Evolutionary conservation across 2,888 invertebrate species (phyloP).

Genomic region (Nymphalis polychloros): DNA sequence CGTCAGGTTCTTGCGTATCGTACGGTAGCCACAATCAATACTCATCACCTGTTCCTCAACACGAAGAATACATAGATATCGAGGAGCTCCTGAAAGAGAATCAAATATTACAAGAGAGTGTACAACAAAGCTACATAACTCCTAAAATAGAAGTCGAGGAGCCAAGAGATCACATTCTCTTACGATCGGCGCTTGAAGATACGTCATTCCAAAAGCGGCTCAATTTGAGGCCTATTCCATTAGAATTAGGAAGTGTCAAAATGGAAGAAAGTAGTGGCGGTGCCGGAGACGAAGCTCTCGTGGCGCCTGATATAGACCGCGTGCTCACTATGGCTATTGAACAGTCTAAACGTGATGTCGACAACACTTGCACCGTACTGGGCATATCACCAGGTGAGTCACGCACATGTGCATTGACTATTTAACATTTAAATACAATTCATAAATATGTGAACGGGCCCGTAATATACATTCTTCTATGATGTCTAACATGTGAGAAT

Average conservation of each 20-base stretch:
- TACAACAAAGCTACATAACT: slow-evolving; percentile 68
- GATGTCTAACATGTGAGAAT: slow-evolving; percentile 31
- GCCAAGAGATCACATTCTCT: slow-evolving; percentile 86
- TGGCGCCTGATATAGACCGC: slow-evolving; percentile 89
- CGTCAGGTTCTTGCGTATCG: slow-evolving; percentile 81
- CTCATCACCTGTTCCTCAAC: slow-evolving; percentile 79
- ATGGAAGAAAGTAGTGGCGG: slow-evolving; percentile 86
- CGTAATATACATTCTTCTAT: slow-evolving; percentile 33
- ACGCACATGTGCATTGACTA: slow-evolving; percentile 35
- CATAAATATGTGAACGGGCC: slow-evolving; percentile 25
- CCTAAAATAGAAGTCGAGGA: slow-evolving; percentile 82
- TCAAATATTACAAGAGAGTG: slow-evolving; percentile 75
- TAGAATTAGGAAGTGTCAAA: slow-evolving; percentile 83
- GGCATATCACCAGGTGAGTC: slow-evolving; percentile 93
- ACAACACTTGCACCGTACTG: slow-evolving; percentile 90
- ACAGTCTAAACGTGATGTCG: slow-evolving; percentile 92
- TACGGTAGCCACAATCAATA: slow-evolving; percentile 82
- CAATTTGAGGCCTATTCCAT: slow-evolving; percentile 90
- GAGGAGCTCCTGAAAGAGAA: slow-evolving; percentile 82
- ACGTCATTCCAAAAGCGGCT: slow-evolving; percentile 92
- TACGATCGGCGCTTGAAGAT: slow-evolving; percentile 91
- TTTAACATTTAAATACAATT: slow-evolving; percentile 35
- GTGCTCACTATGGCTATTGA: slow-evolving; percentile 92
- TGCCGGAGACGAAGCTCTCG: slow-evolving; percentile 78
- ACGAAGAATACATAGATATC: slow-evolving; percentile 84